These are phyloP conservation scores for Barbus barbus DNA, from an alignment of 2,113 vertebrate species.

Conservation along the genomic window DNA sequence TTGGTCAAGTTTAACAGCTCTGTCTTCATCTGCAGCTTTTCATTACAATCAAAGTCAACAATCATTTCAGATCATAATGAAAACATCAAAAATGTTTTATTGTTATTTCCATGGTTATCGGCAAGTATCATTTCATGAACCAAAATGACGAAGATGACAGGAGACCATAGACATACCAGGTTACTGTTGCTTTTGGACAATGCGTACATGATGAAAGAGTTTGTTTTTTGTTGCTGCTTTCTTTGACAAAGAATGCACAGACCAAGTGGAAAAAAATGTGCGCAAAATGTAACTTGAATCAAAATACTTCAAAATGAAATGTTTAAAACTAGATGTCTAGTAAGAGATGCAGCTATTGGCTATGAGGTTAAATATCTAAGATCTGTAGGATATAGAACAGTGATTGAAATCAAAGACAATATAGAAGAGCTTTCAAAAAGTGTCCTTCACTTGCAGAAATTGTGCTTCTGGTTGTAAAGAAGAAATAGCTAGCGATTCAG, in stretches of 20 bases:
- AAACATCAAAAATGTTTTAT: slow-evolving; percentile 31
- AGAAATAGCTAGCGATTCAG: not conserved
- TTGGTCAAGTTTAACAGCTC: not conserved
- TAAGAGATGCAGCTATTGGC: not conserved
- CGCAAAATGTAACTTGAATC: not conserved
- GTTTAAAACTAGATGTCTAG: not conserved
- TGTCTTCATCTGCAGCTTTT: not conserved
- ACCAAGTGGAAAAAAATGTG: slow-evolving; percentile 6
- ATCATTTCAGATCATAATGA: not conserved
- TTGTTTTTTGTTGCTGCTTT: not conserved
- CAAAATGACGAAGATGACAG: not conserved
- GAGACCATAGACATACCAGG: not conserved
- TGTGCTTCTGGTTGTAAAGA: slow-evolving; percentile 10
- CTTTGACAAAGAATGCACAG: slow-evolving; percentile 32
- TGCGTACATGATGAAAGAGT: not conserved
- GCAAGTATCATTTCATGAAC: not conserved
- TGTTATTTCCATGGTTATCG: slow-evolving; percentile 4
- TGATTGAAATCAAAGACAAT: not conserved
- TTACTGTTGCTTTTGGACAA: not conserved
- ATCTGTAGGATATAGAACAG: not conserved
- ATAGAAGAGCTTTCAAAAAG: not conserved
- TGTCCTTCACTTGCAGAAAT: slow-evolving; percentile 1
- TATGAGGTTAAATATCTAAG: slow-evolving; percentile 5
- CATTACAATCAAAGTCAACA: not conserved
- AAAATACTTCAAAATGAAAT: not conserved